Conservation (phyloP, 2,888 invertebrate species). For the Chloroclysta siterata region DNA sequence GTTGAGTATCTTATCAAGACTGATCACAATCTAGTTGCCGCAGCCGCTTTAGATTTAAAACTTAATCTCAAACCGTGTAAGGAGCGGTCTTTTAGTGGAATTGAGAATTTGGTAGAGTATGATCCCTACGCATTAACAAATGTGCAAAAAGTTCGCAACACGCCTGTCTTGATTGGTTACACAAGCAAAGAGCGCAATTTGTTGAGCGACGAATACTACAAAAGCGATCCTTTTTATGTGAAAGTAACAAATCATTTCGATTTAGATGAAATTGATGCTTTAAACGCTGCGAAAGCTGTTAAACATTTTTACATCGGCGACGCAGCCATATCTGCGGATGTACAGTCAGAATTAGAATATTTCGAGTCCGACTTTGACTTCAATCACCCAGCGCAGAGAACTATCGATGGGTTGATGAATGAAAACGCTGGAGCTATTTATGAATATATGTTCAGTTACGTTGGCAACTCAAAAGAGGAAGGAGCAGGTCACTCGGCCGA, state of each 20-base stretch:
- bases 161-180: constrained; percentile 71
- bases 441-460: constrained; percentile 69
- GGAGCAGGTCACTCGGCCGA: constrained; percentile 67
- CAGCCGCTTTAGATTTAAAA: constrained; percentile 60
- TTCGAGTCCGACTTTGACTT: constrained; percentile 72
- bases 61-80: constrained; percentile 68
- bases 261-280: constrained; percentile 58
- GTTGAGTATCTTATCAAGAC: constrained; percentile 59
- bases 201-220: constrained; percentile 56
- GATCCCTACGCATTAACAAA: constrained; percentile 69
- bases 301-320: constrained; percentile 76
- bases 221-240: constrained; percentile 64
- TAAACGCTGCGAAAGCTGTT: constrained; percentile 55
- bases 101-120: constrained; percentile 68
- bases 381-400: constrained; percentile 69
- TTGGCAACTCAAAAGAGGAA: constrained; percentile 48
- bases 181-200: constrained; percentile 61
- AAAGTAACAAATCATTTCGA: constrained; percentile 65
- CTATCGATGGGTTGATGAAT: constrained; percentile 58
- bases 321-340: constrained; percentile 53
- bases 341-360: constrained; percentile 55
- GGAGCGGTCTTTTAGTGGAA: constrained; percentile 71
- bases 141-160: constrained; percentile 62
- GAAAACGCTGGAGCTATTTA: constrained; percentile 68
- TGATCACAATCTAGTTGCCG: constrained; percentile 63